Percentiles rank a stretch among this genome's conserved stretches.
These are phyloP conservation scores for Liposcelis brunnea DNA, from an alignment of 2,888 invertebrate species.

Conservation along the genomic window DNA sequence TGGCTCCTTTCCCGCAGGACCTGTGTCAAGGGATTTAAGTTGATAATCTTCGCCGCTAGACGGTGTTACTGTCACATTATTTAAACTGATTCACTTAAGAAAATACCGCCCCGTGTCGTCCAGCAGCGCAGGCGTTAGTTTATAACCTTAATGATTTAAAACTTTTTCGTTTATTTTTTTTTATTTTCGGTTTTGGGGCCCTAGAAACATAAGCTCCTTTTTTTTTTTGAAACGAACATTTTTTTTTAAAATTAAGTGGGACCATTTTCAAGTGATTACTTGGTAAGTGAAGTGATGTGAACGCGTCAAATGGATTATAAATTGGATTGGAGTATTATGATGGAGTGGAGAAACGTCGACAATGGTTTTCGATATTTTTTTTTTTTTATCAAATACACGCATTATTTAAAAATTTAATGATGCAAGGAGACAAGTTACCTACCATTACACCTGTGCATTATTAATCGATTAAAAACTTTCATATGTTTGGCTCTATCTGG, in stretches of 20 bases:
- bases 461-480: too few relatives aligned
- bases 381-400: too few relatives aligned
- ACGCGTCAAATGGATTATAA: not conserved
- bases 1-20: slow-evolving; percentile 2
- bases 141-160: slow-evolving; percentile 15
- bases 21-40: not conserved
- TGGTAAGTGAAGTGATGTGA: slow-evolving; percentile 14
- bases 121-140: slow-evolving; percentile 32
- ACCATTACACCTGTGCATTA: too few relatives aligned
- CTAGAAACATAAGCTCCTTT: too few relatives aligned
- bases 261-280: slow-evolving; percentile 11
- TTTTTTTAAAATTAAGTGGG: slow-evolving; percentile 12
- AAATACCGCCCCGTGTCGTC: slow-evolving; percentile 34
- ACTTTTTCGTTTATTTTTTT: too few relatives aligned
- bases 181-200: too few relatives aligned
- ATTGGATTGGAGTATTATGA: too few relatives aligned
- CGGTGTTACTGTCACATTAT: slow-evolving; percentile 39
- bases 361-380: too few relatives aligned
- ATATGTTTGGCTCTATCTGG: too few relatives aligned
- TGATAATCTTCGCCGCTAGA: slow-evolving; percentile 17
- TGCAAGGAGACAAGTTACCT: too few relatives aligned
- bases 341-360: too few relatives aligned
- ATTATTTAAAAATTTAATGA: too few relatives aligned
- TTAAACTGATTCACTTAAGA: slow-evolving; percentile 33
- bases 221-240: slow-evolving; percentile 3